Conservation (phyloP, 2,113 vertebrate genomes). For the Sturnus vulgaris region DNA sequence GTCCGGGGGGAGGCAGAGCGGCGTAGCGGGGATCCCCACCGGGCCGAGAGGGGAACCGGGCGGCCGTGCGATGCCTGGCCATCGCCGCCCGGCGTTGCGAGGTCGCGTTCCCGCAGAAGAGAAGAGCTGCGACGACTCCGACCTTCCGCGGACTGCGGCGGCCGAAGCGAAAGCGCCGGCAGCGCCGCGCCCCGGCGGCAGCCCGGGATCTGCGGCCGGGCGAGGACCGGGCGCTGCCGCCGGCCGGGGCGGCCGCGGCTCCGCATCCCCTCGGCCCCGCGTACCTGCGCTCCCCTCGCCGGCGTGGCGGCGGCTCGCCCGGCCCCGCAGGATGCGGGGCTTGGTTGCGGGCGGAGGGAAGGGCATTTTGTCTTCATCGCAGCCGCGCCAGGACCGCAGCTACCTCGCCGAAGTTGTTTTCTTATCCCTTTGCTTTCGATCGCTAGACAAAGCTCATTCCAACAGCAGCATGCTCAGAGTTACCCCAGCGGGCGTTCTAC, state of each 20-base stretch:
- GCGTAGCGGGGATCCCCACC: background rate
- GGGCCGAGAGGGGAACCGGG: background rate
- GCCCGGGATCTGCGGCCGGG: background rate
- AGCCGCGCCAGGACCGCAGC: background rate
- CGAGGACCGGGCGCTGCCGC: background rate
- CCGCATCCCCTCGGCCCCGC: background rate
- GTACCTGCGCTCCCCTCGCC: background rate
- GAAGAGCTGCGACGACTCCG: background rate
- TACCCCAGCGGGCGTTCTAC: background rate
- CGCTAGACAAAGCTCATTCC: background rate
- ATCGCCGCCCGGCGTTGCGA: background rate
- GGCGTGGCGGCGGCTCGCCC: background rate
- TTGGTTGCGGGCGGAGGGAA: background rate
- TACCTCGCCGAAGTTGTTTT: background rate
- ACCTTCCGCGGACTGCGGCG: background rate
- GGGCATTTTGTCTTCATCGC: background rate
- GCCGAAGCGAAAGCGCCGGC: constrained; percentile 2
- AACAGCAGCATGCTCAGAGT: background rate
- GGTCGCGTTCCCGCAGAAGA: background rate
- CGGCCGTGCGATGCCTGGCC: background rate
- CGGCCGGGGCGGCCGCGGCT: background rate
- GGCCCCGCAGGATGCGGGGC: background rate
- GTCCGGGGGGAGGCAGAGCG: background rate
- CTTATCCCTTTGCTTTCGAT: background rate
- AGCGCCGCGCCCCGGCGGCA: background rate